These are phyloP conservation scores for Ciconia stormi DNA, from an alignment of 2,113 vertebrate species.

Conservation along the genomic window DNA sequence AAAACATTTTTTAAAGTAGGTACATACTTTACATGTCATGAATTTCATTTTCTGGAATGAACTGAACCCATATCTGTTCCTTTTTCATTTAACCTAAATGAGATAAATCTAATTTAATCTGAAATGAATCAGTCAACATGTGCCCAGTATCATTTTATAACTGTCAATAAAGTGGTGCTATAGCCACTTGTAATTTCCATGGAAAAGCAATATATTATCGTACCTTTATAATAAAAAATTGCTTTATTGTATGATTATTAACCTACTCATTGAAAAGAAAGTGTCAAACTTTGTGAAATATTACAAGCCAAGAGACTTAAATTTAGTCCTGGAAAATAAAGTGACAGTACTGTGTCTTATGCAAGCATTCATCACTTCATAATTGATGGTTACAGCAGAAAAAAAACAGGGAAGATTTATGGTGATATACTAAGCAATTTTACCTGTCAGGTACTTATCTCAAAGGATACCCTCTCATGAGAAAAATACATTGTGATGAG, in stretches of 20 bases:
- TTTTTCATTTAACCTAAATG: neutral
- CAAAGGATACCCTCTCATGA: neutral
- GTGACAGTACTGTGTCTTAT: neutral
- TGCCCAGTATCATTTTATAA: neutral
- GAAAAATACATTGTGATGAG: neutral
- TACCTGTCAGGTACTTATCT: neutral
- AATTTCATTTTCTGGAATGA: neutral
- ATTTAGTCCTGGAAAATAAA: constrained; percentile 22
- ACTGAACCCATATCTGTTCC: neutral
- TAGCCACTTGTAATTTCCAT: neutral
- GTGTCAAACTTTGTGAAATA: constrained; percentile 7
- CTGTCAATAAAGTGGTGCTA: neutral
- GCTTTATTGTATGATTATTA: neutral
- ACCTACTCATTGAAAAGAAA: neutral
- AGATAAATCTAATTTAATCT: neutral
- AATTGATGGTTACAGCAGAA: neutral
- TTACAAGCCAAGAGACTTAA: neutral
- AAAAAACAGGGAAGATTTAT: neutral
- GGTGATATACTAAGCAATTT: neutral
- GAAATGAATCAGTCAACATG: neutral
- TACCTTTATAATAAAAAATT: neutral
- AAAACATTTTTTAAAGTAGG: neutral
- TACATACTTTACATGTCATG: neutral
- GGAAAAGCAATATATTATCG: neutral
- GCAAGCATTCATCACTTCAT: constrained; percentile 25